Conservation (phyloP, 2,113 vertebrate species). For the Lates calcarifer region DNA sequence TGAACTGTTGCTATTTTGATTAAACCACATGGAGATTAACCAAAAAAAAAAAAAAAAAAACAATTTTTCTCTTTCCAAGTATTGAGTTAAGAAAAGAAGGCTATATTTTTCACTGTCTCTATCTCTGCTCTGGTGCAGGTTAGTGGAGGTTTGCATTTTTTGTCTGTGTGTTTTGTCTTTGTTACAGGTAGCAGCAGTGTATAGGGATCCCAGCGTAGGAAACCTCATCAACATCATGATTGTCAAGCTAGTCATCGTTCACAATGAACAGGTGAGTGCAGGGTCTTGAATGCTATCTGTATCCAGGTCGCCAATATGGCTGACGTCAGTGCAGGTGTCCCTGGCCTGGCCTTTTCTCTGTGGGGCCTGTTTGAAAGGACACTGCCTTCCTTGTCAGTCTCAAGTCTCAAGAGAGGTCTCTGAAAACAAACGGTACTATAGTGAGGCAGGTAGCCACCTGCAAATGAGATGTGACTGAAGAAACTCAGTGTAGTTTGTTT, state of each 20-base stretch:
- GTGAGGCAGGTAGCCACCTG: conserved; percentile 62
- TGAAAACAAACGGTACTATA: conserved; percentile 56
- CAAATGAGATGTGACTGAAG: conserved; percentile 26
- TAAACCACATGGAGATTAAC: conserved; percentile 36
- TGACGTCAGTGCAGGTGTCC: conserved; percentile 73
- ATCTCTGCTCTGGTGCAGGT: conserved; percentile 38
- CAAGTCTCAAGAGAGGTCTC: conserved; percentile 55
- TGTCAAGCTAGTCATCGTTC: conserved; percentile 94
- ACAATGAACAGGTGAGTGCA: conserved; percentile 93
- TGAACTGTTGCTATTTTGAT: conserved; percentile 54
- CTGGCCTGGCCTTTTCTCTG: conserved; percentile 36
- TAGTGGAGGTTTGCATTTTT: conserved; percentile 77
- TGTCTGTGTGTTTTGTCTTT: conserved; percentile 76
- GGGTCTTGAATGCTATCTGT: conserved; percentile 39
- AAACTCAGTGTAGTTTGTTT: neutral
- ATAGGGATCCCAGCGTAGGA: conserved; percentile 95
- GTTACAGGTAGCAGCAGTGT: conserved; percentile 95
- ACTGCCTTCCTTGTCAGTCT: conserved; percentile 72
- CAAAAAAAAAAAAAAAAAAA: neutral
- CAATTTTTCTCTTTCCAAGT: conserved; percentile 20
- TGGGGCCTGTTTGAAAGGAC: conserved; percentile 65
- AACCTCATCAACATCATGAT: conserved; percentile 98
- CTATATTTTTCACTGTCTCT: neutral
- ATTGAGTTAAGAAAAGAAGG: neutral
- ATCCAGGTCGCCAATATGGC: conserved; percentile 33